A percentile compares a stretch with the other conserved stretches of the same genome.
Conservation (phyloP, 2,888 invertebrate genomes). For the Autographa gamma region DNA sequence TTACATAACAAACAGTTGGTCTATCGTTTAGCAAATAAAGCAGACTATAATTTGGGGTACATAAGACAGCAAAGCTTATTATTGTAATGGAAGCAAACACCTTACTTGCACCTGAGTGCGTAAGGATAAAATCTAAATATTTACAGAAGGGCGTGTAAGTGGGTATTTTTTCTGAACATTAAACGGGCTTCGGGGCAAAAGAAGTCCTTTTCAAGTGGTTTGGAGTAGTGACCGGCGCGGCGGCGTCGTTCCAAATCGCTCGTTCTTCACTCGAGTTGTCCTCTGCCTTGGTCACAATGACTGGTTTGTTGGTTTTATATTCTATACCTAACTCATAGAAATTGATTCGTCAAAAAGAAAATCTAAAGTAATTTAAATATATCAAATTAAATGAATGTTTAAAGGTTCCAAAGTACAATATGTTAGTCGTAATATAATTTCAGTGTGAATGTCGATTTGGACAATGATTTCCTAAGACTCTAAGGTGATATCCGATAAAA, state of each 20-base stretch:
- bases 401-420: too few relatives aligned
- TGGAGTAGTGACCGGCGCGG: conserved; percentile 52
- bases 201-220: conserved; percentile 50
- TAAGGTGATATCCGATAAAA: conserved; percentile 31
- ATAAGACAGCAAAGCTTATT: conserved; percentile 13
- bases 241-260: conserved; percentile 54
- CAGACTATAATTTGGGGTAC: conserved; percentile 12
- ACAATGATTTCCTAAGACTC: conserved; percentile 18
- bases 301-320: conserved; percentile 35
- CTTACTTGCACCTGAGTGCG: conserved; percentile 11
- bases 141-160: conserved; percentile 15
- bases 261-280: conserved; percentile 40
- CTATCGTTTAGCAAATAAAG: background rate
- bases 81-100: background rate
- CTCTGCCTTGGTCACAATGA: conserved; percentile 41
- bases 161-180: conserved; percentile 26
- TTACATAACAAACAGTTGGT: too few relatives aligned
- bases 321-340: conserved; percentile 21
- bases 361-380: too few relatives aligned
- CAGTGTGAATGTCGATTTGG: background rate
- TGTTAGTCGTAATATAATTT: background rate
- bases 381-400: too few relatives aligned
- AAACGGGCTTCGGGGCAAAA: conserved; percentile 36
- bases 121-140: conserved; percentile 6
- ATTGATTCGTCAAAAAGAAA: background rate